Percentiles rank a stretch among this genome's conserved stretches.
Evolutionary conservation across 2,113 vertebrate genomes (phyloP).

Genomic region (Odontesthes bonariensis): DNA sequence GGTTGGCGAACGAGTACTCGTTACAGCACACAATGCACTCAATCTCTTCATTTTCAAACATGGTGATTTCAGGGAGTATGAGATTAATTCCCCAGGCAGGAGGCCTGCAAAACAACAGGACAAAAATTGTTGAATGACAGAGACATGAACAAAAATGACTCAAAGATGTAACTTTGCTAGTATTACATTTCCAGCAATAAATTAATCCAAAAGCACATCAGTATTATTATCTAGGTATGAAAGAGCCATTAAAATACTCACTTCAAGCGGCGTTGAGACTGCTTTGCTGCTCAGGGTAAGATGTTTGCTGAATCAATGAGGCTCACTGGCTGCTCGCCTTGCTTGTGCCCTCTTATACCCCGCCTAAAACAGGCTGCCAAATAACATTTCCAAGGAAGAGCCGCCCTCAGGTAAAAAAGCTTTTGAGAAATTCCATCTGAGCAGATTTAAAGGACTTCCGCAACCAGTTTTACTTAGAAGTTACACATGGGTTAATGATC

Average conservation of each 20-base stretch:
- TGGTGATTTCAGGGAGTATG: background rate
- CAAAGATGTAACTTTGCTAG: background rate
- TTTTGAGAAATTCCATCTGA: constrained; percentile 9
- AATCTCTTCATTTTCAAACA: background rate
- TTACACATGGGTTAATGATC: too few relatives aligned
- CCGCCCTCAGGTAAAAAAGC: accelerated
- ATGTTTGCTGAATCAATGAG: background rate
- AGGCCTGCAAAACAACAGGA: background rate
- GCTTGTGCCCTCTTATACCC: background rate
- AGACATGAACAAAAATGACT: background rate
- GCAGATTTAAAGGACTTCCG: background rate
- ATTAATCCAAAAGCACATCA: background rate
- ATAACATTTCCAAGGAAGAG: constrained; percentile 21
- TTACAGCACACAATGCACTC: constrained; percentile 64
- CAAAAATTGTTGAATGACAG: background rate
- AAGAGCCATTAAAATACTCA: constrained; percentile 24
- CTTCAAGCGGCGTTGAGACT: background rate
- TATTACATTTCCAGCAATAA: background rate
- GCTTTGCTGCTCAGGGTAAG: too few relatives aligned
- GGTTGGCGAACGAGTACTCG: constrained; percentile 22
- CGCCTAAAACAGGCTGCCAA: too few relatives aligned
- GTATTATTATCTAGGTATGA: background rate
- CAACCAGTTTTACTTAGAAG: too few relatives aligned
- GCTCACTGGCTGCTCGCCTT: background rate
- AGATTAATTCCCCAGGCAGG: background rate